Evolutionary conservation across 2,888 invertebrate species (phyloP).

Genomic region (Hemicrepidius hirtus): DNA sequence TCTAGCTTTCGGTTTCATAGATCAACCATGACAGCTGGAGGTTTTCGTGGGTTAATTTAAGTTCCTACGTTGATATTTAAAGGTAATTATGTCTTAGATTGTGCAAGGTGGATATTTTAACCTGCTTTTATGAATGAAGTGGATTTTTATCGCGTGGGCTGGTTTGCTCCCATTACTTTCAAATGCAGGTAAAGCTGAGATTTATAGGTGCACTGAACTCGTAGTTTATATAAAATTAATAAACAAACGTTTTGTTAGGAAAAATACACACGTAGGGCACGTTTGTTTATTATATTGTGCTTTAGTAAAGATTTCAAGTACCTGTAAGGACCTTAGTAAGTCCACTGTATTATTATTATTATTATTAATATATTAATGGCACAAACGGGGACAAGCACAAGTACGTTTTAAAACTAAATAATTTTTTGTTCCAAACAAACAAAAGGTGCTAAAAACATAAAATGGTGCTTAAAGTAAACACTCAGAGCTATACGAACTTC

Average conservation of each 20-base stretch:
- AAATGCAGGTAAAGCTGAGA: constrained; percentile 1
- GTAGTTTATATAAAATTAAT: constrained; percentile 34
- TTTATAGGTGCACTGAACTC: constrained; percentile 40
- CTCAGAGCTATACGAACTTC: too few species aligned
- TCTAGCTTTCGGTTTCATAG: constrained; percentile 30
- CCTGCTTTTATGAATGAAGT: constrained; percentile 31
- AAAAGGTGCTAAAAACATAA: constrained; percentile 18
- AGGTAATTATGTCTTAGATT: not conserved
- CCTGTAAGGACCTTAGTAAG: too few species aligned
- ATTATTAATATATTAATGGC: too few species aligned
- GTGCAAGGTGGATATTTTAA: constrained; percentile 18
- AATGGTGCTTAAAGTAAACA: not conserved
- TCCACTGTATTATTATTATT: not conserved
- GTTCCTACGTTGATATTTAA: constrained; percentile 4
- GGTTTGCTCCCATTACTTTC: constrained; percentile 36
- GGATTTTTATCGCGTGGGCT: not conserved
- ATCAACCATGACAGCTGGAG: constrained; percentile 10
- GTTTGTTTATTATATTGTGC: constrained; percentile 29
- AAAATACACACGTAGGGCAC: constrained; percentile 37
- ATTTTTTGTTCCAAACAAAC: constrained; percentile 7
- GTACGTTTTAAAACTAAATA: constrained; percentile 7
- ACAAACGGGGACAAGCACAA: too few species aligned
- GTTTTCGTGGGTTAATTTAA: not conserved
- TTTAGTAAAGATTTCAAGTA: not conserved
- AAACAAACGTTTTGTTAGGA: constrained; percentile 14